Base-by-base conservation (phyloP, 2,797 vertebrate species). In the Alca torda region DNA sequence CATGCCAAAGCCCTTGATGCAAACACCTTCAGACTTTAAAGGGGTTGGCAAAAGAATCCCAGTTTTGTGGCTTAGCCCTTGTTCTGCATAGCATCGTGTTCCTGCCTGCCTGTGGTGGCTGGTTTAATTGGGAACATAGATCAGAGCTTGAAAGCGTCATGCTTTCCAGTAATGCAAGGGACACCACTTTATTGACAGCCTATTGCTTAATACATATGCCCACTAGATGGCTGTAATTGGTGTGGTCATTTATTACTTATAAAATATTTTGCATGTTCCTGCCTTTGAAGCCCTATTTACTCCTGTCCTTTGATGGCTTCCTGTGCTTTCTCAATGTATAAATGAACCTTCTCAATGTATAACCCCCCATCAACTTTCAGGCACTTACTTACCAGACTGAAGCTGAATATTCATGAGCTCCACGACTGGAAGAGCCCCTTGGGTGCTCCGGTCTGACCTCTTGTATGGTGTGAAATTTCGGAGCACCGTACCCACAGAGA, bases 191-290 rank as follows among this genome's bases (percentile, higher is more conserved):
- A 37, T 50, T 95, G 83, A 54, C 79, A 63, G 35, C 39, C 78
- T 54, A 65, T 65, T 81, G 57, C 57, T 87, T 90, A 87, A 70
- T 68, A 61, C 16, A 17, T 87, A 24, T 74, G 87, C 75, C 94
- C 92, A 94, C 92, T 95, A 96, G 96, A 83, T 94, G 95, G 95
- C 95, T 96, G 88, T 89, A 95, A 96, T 75, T 94, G 65, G 90
- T 63, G 46, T 75, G 86, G 86, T 56, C 65, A 87, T 87, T 96
- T 90, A 53, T 82, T 90, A 61, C 69, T 90, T 95, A 53, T 20
- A 46, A 89, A 74, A 41, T 59, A 46, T 72, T 85, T 83, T 54
- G 11, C 8, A 10, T 0, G 0, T 51, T 84, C 19, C n/a, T 85
- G 24, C 26, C 56, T 92, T 84, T 33, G 65, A 89, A 89, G 16